phyloP scores from a whole-genome alignment of 2,113 vertebrate species.

The Mirza zaza region DNA sequence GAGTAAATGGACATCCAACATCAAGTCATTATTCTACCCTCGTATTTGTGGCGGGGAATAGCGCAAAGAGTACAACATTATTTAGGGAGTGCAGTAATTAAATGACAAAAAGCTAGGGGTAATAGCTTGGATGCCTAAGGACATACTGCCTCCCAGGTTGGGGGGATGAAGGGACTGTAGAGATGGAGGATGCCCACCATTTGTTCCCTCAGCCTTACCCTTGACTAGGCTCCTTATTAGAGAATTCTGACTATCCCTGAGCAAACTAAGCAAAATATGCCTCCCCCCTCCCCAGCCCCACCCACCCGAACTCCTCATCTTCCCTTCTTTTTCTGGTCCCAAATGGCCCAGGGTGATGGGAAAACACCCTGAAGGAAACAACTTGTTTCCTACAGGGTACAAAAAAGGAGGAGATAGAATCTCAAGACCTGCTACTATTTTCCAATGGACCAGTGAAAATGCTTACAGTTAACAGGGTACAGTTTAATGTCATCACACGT shows the following conservation, averaged over 20 bases:
- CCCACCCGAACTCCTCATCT: neutral
- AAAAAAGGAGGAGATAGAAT: neutral
- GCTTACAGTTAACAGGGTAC: neutral
- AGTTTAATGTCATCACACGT: neutral
- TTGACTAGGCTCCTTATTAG: neutral
- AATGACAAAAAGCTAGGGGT: neutral
- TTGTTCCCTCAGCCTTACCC: neutral
- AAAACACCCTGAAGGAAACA: neutral
- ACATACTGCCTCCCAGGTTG: neutral
- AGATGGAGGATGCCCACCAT: neutral
- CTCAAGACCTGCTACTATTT: neutral
- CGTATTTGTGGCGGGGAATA: neutral
- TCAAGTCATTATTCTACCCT: neutral
- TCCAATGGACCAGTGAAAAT: neutral
- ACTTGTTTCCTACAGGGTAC: neutral
- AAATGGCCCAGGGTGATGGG: neutral
- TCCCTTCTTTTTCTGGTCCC: neutral
- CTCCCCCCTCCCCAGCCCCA: neutral
- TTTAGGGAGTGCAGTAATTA: neutral
- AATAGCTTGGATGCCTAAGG: neutral
- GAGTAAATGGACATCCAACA: neutral
- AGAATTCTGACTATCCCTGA: neutral
- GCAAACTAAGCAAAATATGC: neutral
- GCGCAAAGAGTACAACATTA: neutral
- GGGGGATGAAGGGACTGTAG: neutral